Conservation (phyloP, 2,113 vertebrate species). For the Rhipidura dahli region DNA sequence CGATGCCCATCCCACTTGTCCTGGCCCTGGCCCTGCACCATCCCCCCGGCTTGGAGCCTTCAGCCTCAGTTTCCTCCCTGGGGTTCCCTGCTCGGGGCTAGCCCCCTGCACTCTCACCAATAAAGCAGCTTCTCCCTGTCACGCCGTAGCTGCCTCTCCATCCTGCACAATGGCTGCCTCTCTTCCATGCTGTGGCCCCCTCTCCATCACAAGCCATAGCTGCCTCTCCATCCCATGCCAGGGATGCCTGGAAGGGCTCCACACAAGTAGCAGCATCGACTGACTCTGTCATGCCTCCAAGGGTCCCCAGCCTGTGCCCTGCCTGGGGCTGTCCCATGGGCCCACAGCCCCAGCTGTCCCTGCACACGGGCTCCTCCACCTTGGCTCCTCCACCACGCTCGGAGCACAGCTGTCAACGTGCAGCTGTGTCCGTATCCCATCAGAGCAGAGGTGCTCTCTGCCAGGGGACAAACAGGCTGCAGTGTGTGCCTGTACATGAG, state of each 20-base stretch:
- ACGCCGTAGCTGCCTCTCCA: fast-evolving
- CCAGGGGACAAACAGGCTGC: not conserved
- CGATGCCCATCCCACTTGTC: not conserved
- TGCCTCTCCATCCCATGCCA: not conserved
- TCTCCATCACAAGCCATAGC: not conserved
- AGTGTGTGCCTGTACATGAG: fast-evolving
- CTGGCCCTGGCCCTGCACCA: not conserved
- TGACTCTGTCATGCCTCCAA: not conserved
- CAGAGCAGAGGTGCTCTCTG: not conserved
- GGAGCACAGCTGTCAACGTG: fast-evolving
- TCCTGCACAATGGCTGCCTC: not conserved
- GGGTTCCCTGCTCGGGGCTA: not conserved
- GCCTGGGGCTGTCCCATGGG: not conserved
- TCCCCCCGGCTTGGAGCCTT: not conserved
- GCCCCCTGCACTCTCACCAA: not conserved
- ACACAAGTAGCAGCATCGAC: fast-evolving
- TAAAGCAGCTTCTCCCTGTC: conserved; percentile 48
- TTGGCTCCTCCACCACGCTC: not conserved
- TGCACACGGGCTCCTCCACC: not conserved
- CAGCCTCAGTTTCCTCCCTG: not conserved
- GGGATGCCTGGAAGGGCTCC: not conserved
- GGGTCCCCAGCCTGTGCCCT: not conserved
- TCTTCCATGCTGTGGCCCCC: not conserved
- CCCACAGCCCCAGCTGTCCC: not conserved
- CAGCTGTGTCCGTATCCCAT: fast-evolving